Evolutionary conservation across 2,888 invertebrate genomes (phyloP).

Genomic region (Amiota mariae): DNA sequence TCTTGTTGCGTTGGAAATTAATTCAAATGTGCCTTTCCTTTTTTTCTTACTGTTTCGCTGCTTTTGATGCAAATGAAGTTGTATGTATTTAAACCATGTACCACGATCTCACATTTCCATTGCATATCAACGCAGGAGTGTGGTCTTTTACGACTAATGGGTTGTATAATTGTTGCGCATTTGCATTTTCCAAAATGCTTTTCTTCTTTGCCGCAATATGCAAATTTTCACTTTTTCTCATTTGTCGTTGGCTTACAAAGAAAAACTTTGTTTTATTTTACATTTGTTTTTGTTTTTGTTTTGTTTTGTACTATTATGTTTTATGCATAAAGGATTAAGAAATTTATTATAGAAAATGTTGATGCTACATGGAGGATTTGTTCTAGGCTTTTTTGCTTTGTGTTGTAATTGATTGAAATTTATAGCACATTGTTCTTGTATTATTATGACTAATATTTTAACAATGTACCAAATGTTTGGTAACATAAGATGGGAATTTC

Average conservation of each 20-base stretch:
- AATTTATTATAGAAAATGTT: slow-evolving; percentile 40
- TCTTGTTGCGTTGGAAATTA: not conserved
- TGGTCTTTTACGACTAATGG: not conserved
- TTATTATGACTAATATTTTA: not conserved
- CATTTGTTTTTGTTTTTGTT: not conserved
- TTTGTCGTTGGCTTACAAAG: slow-evolving; percentile 5
- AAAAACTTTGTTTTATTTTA: no score
- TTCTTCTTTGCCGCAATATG: slow-evolving; percentile 33
- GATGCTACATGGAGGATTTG: not conserved
- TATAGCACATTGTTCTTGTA: not conserved
- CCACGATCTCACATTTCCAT: no score
- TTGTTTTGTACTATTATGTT: slow-evolving; percentile 28
- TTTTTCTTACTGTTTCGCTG: slow-evolving; percentile 30
- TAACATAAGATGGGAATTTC: no score
- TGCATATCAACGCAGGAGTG: no score
- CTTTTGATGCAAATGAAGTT: slow-evolving; percentile 29
- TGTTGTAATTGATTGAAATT: slow-evolving; percentile 17
- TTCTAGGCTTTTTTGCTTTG: not conserved
- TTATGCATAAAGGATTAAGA: slow-evolving; percentile 44
- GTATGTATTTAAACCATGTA: not conserved
- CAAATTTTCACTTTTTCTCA: slow-evolving; percentile 35
- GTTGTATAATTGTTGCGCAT: slow-evolving; percentile 4
- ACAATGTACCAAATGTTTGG: no score
- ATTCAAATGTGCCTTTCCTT: slow-evolving; percentile 36
- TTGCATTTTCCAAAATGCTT: not conserved